Evolutionary conservation across 2,888 invertebrate genomes (phyloP), one percentile per base, ranked within the genome.

Genomic region (Meandrusa payeni): DNA sequence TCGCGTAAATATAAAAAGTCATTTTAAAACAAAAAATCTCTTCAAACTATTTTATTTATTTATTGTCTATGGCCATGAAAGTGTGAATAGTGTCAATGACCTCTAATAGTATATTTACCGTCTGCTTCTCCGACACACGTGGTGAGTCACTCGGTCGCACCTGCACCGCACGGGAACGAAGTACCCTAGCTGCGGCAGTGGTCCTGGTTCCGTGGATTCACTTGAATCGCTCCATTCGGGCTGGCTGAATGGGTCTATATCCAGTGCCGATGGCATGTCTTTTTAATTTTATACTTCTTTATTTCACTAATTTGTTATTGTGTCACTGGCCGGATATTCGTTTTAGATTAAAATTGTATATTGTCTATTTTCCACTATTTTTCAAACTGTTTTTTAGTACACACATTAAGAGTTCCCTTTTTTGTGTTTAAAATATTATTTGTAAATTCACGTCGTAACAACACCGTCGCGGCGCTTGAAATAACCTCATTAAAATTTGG

Each of bases 141-240:
- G 82, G 24, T 69, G 69, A 59, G 77, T 66, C 57, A 67, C 61
- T 62, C 81, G 62, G 22, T 81, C 81, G 50, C 81, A 85, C 20
- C 74, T 69, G 61, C 85, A 90, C 44, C 85, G 75, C 49, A 89
- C 85, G 3, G 91, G 90, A 52, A 91, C 89, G 61, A 91, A 91
- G 61, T 90, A 91, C 0, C 91, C 91, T 54, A 90, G 69, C 59
- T 90, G 90, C 4, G 90, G 89, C 36, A 87, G 42, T 1, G 85
- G 83, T 1, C 74, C 67, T 2, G 82, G 80, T 33, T 76, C 79
- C 23, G 68, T 57, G 2, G 82, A 82, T 27, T 83, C 87, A 38
- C 81, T 82, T 32, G 85, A 86, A 50, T 87, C 83, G 48, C 85
- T 87, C 82, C 87, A 85, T 57, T 86, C 87, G 3, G 86, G 76